phyloP scores from a whole-genome alignment of 2,888 invertebrate species.

The Isoperla grammatica region DNA sequence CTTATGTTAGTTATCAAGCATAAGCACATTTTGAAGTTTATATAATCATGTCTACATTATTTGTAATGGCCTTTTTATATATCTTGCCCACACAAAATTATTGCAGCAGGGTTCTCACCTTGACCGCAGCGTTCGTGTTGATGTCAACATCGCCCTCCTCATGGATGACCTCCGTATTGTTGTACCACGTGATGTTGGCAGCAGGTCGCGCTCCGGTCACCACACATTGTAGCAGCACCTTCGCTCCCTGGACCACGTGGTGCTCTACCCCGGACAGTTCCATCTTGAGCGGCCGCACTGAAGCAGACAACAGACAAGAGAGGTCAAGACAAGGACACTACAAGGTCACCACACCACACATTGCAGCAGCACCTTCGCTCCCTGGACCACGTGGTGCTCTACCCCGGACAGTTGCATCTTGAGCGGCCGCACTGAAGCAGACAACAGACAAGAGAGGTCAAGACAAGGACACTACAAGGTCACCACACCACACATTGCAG shows the following conservation, averaged over 20 bases:
- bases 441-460: too few relatives aligned
- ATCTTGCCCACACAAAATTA: too few relatives aligned
- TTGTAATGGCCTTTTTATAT: too few relatives aligned
- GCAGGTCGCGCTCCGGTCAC: slow-evolving; percentile 78
- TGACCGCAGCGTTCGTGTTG: slow-evolving; percentile 1
- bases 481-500: slow-evolving; percentile 73
- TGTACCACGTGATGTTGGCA: slow-evolving; percentile 80
- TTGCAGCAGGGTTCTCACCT: slow-evolving; percentile 11
- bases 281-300: slow-evolving; percentile 78
- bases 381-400: slow-evolving; percentile 72
- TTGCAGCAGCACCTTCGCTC: slow-evolving; percentile 69
- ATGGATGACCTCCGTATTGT: slow-evolving; percentile 54
- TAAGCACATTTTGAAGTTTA: too few relatives aligned
- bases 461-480: slow-evolving; percentile 43
- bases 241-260: slow-evolving; percentile 74
- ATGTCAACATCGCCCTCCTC: slow-evolving; percentile 32
- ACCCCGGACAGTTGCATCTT: slow-evolving; percentile 70
- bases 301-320: slow-evolving; percentile 29
- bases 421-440: slow-evolving; percentile 70
- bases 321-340: too few relatives aligned
- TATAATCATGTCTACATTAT: too few relatives aligned
- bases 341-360: slow-evolving; percentile 53
- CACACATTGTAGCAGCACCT: slow-evolving; percentile 69
- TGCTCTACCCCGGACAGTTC: slow-evolving; percentile 68
- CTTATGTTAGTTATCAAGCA: too few relatives aligned